phyloP scores from a whole-genome alignment of 2,888 invertebrate genomes.

The Psylliodes chrysocephalus region DNA sequence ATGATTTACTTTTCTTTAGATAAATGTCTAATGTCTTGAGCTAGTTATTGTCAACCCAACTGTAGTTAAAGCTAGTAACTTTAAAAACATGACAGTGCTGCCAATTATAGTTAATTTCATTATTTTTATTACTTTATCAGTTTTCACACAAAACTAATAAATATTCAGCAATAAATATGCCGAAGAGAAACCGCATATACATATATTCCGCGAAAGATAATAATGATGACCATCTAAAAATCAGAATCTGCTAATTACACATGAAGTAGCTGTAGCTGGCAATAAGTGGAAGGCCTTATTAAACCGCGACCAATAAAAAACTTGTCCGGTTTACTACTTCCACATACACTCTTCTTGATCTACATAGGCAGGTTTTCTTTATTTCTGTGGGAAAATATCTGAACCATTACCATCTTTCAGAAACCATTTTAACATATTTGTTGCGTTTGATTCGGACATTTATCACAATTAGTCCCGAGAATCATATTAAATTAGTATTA shows the following conservation, averaged over 20 bases:
- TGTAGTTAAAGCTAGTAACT: too few species aligned
- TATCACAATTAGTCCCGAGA: not conserved
- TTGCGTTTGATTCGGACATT: not conserved
- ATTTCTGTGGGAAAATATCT: constrained; percentile 38
- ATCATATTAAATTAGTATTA: constrained; percentile 5
- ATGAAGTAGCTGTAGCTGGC: constrained; percentile 21
- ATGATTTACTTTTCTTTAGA: too few species aligned
- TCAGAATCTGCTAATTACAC: constrained; percentile 35
- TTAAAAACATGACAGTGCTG: too few species aligned
- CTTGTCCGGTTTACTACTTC: constrained; percentile 38
- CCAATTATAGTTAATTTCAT: too few species aligned
- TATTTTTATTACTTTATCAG: not conserved
- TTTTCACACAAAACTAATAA: constrained; percentile 6
- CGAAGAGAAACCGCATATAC: constrained; percentile 9
- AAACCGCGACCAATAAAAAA: constrained; percentile 35
- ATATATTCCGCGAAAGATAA: constrained; percentile 29
- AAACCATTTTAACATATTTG: constrained; percentile 19
- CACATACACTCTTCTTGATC: constrained; percentile 33
- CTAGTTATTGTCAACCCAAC: too few species aligned
- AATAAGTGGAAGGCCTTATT: constrained; percentile 36
- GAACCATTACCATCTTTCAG: constrained; percentile 24
- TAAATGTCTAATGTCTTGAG: too few species aligned
- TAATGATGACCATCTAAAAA: constrained; percentile 40
- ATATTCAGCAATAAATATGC: not conserved
- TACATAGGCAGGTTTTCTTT: constrained; percentile 38